Percentiles rank a stretch among this genome's conserved stretches.
phyloP scores from a whole-genome alignment of 2,888 invertebrate genomes.

The Microchrysa polita region DNA sequence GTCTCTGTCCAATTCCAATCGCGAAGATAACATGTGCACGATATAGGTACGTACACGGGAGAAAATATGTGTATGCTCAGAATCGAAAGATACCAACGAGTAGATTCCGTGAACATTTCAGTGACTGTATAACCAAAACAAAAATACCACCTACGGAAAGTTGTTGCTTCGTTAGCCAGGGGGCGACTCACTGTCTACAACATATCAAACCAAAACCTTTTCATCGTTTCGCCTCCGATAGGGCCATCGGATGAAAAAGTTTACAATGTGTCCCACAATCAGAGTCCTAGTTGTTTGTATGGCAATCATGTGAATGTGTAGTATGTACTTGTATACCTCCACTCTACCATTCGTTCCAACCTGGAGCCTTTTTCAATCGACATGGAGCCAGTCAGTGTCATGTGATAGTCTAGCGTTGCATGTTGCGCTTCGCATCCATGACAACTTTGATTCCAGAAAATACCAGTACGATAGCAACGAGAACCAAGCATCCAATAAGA shows the following conservation, averaged over 20 bases:
- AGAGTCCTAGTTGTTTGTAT: neutral
- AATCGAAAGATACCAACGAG: too few relatives aligned
- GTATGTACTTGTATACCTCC: neutral
- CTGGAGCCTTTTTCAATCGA: neutral
- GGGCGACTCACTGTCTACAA: conserved; percentile 34
- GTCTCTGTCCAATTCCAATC: too few relatives aligned
- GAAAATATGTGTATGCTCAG: too few relatives aligned
- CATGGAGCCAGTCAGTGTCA: neutral
- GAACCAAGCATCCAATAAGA: neutral
- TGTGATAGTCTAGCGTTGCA: conserved; percentile 18
- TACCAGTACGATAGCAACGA: conserved; percentile 10
- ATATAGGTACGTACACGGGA: too few relatives aligned
- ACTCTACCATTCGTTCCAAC: neutral
- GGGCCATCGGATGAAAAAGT: neutral
- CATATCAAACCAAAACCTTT: conserved; percentile 3
- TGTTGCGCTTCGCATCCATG: conserved; percentile 24
- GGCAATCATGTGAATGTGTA: neutral
- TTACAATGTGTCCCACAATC: conserved; percentile 11
- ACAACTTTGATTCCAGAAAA: neutral
- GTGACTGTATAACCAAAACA: too few relatives aligned
- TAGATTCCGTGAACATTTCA: too few relatives aligned
- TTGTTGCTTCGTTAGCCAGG: neutral
- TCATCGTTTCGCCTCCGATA: neutral
- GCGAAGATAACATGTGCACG: too few relatives aligned
- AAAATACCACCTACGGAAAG: neutral